Base-by-base conservation (phyloP, 2,113 vertebrate species). In the Porphyrio hochstetteri region DNA sequence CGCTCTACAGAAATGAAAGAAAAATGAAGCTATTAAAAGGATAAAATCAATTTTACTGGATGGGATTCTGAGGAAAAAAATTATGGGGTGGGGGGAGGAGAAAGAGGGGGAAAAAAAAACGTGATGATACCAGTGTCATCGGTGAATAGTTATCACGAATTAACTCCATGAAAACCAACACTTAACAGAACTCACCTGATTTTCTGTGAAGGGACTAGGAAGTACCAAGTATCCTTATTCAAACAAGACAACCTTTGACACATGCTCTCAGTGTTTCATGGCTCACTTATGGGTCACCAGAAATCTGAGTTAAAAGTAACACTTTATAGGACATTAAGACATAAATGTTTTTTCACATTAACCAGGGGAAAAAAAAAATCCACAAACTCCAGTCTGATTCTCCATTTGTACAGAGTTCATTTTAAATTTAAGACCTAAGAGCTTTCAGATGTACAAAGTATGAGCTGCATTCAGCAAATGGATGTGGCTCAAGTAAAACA, bases 21-120 rank as follows among this genome's bases (percentile, higher is more conserved):
- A 83, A 96, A 95, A 93, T 25, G 36, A 80, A 95, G 16, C 31
- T 77, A 92, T 81, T 92, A 83, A 88, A 65, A 15, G 90, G 75
- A 92, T 69, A 82, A 84, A 82, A 94, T 82, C 46, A 77, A 59
- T 78, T 93, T 70, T 67, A 74, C 23, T 53, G 44, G 52, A 71
- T n/a, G 35, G 2, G 46, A 59, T 55, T 90, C 20, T 61, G 46
- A 89, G 18, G 24, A 55, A 71, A 53, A n/a, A 42, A 55, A 36
- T n/a, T n/a, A n/a, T n/a, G n/a, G n/a, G n/a, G n/a, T n/a, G n/a
- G 8, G 9, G 12, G 13, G 6, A 1, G 0, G 48, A 59, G 38
- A 64, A 70, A 48, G 29, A 35, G 2, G 2, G 13, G 5, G 13
- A 20, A n/a, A 65, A 63, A 53, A 40, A 63, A 85, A 83, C 74